A percentile compares a stretch with the other conserved stretches of the same genome.
phyloP scores from a whole-genome alignment of 1,140 invertebrate genomes.

The Conus betulinus region DNA sequence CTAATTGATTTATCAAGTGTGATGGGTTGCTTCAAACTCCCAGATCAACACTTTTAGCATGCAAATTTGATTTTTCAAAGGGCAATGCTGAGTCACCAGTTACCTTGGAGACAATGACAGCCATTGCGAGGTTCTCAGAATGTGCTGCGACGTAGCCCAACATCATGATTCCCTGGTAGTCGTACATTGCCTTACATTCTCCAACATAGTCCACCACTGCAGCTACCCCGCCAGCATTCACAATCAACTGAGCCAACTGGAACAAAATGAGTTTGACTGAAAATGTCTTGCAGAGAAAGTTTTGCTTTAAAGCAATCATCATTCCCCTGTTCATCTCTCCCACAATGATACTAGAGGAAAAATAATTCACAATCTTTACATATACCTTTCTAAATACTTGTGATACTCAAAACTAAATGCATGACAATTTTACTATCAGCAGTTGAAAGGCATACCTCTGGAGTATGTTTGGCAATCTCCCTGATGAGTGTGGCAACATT shows the following conservation, averaged over 20 bases:
- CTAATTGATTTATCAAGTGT: neutral
- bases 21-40: neutral
- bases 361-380: conserved; percentile 13
- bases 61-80: neutral
- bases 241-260: conserved; percentile 84
- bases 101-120: conserved; percentile 83
- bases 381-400: too few relatives aligned
- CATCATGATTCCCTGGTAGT: conserved; percentile 85
- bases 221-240: conserved; percentile 86
- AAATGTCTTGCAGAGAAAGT: too few relatives aligned
- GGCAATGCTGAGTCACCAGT: neutral
- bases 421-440: neutral
- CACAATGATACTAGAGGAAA: neutral
- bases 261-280: conserved; percentile 44
- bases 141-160: conserved; percentile 88
- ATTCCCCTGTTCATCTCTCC: too few relatives aligned
- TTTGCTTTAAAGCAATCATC: too few relatives aligned
- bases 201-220: conserved; percentile 83
- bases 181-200: conserved; percentile 76
- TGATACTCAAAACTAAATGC: too few relatives aligned
- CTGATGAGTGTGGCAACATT: conserved; percentile 84
- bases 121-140: conserved; percentile 83
- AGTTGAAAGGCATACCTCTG: conserved; percentile 77
- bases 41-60: neutral
- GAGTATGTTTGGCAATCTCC: conserved; percentile 87